Conservation (phyloP, 2,888 invertebrate species). For the Scotopteryx bipunctaria region DNA sequence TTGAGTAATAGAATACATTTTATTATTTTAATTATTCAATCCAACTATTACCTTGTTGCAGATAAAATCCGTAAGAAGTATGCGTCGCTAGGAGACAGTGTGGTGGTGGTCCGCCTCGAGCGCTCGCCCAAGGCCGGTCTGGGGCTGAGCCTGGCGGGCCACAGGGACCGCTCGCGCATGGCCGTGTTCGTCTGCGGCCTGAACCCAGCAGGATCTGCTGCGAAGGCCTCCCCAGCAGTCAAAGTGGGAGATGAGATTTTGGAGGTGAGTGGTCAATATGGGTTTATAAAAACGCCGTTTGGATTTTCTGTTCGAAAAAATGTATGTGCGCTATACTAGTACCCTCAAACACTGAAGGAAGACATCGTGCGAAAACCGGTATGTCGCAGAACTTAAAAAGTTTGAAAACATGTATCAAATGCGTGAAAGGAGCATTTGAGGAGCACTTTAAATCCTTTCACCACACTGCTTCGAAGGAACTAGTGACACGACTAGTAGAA, state of each 20-base stretch:
- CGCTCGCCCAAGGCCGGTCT: slow-evolving; percentile 90
- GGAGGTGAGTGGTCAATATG: slow-evolving; percentile 41
- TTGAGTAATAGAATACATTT: too few relatives aligned
- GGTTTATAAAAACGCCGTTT: background rate
- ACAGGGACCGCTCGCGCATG: slow-evolving; percentile 96
- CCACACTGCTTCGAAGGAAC: too few relatives aligned
- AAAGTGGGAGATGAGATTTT: slow-evolving; percentile 96
- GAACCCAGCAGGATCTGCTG: slow-evolving; percentile 93
- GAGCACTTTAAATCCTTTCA: too few relatives aligned
- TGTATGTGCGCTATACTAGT: too few relatives aligned
- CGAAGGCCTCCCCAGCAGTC: slow-evolving; percentile 88
- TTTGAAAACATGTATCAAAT: too few relatives aligned
- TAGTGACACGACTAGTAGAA: too few relatives aligned
- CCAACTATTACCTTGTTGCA: slow-evolving; percentile 69
- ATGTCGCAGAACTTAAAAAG: too few relatives aligned
- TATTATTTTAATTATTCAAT: too few relatives aligned
- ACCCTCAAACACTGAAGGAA: too few relatives aligned
- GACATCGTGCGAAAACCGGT: too few relatives aligned
- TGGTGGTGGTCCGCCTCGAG: slow-evolving; percentile 90
- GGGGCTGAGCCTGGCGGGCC: slow-evolving; percentile 96
- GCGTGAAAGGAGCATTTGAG: too few relatives aligned
- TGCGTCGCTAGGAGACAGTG: slow-evolving; percentile 87
- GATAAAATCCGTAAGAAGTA: slow-evolving; percentile 98
- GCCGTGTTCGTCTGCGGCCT: slow-evolving; percentile 98
- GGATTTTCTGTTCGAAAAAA: background rate